Conservation (phyloP, 2,888 invertebrate species). For the Stenichneumon culpator region DNA sequence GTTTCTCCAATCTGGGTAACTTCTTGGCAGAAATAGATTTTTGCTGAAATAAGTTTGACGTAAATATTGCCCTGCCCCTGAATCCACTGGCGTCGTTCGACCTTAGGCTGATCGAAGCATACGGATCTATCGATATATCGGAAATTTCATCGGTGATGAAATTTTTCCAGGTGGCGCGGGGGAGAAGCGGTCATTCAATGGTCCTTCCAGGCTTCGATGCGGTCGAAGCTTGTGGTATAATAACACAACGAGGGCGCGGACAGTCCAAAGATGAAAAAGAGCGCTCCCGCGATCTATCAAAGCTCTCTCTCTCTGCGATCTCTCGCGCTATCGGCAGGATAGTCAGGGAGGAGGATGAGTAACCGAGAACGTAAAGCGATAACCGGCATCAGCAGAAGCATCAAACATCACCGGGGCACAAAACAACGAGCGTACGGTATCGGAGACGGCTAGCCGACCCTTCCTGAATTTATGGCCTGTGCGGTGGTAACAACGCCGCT, state of each 20-base stretch:
- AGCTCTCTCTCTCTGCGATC: conserved; percentile 37
- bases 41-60: neutral
- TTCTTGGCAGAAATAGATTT: neutral
- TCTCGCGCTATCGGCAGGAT: conserved; percentile 43
- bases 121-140: conserved; percentile 19
- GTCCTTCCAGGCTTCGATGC: neutral
- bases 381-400: conserved; percentile 52
- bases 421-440: conserved; percentile 46
- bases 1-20: neutral
- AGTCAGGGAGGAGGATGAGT: conserved; percentile 33
- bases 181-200: neutral
- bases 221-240: neutral
- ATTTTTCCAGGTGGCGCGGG: neutral
- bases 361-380: conserved; percentile 36
- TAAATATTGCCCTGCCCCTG: neutral
- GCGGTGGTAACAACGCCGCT: conserved; percentile 62
- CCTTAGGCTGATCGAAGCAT: conserved; percentile 3
- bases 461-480: conserved; percentile 68
- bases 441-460: conserved; percentile 65
- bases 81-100: conserved; percentile 17
- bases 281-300: conserved; percentile 51
- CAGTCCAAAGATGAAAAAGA: conserved; percentile 15
- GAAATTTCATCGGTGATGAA: neutral
- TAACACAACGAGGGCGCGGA: neutral
- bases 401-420: conserved; percentile 40